phyloP scores from a whole-genome alignment of 2,888 invertebrate species.

The Sisyra nigra region DNA sequence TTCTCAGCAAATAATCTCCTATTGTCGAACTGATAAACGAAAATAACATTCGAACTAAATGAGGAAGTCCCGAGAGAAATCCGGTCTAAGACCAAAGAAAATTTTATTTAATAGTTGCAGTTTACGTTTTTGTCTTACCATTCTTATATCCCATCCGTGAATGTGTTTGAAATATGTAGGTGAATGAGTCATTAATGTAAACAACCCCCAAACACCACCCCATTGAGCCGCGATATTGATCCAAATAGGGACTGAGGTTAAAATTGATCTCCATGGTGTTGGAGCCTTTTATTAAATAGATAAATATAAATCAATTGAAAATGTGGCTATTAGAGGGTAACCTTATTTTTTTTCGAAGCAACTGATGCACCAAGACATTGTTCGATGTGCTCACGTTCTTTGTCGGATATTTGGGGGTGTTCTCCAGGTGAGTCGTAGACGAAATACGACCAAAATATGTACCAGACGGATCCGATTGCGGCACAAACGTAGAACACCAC shows the following conservation, averaged over 20 bases:
- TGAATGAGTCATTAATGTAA: conserved; percentile 51
- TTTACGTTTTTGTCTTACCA: conserved; percentile 25
- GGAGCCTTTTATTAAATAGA: conserved; percentile 21
- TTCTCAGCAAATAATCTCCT: conserved; percentile 39
- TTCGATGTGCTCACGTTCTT: conserved; percentile 40
- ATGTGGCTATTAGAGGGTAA: conserved; percentile 12
- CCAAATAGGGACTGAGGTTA: conserved; percentile 44
- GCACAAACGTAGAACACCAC: conserved; percentile 52
- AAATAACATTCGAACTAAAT: conserved; percentile 39
- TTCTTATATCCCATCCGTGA: conserved; percentile 48
- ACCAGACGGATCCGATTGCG: conserved; percentile 46
- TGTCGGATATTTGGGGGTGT: conserved; percentile 44
- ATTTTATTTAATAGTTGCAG: background rate
- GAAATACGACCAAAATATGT: conserved; percentile 39
- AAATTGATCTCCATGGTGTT: conserved; percentile 44
- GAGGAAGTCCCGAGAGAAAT: conserved; percentile 44
- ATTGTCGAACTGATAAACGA: conserved; percentile 37
- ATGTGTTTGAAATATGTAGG: conserved; percentile 53
- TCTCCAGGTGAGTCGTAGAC: conserved; percentile 45
- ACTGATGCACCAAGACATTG: conserved; percentile 33
- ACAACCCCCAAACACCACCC: conserved; percentile 52
- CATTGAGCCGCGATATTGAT: conserved; percentile 45
- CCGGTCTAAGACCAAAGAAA: conserved; percentile 31
- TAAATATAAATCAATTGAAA: background rate
- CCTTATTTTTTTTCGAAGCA: conserved; percentile 18